These are phyloP conservation scores for Hystrix brachyura DNA, from an alignment of 2,113 vertebrate genomes.

Conservation along the genomic window DNA sequence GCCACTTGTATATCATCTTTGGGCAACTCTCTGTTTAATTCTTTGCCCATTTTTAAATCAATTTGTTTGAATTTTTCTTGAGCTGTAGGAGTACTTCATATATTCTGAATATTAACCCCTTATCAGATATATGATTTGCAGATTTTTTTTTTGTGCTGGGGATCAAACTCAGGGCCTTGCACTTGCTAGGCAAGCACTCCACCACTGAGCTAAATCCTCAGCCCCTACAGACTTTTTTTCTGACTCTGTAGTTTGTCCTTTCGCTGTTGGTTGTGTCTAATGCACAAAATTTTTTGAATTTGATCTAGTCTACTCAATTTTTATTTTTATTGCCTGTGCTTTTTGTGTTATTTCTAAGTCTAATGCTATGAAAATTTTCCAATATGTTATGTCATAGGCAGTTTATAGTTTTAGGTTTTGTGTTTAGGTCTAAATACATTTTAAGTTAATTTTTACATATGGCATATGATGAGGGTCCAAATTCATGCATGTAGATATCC, in stretches of 20 bases:
- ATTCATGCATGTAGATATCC: background rate
- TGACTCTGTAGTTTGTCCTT: background rate
- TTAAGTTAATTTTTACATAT: background rate
- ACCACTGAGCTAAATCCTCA: no score
- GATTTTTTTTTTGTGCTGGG: background rate
- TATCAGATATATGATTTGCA: background rate
- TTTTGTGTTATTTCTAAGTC: background rate
- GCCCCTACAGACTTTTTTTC: background rate
- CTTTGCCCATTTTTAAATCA: background rate
- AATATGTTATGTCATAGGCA: background rate
- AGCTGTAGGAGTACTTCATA: background rate
- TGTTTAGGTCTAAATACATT: background rate
- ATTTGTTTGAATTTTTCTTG: background rate
- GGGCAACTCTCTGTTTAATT: background rate
- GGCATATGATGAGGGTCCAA: background rate
- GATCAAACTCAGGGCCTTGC: no score
- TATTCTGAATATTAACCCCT: background rate
- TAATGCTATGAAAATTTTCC: background rate
- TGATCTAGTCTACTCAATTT: background rate
- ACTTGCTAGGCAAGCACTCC: no score
- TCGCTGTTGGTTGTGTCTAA: background rate
- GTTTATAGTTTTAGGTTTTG: background rate
- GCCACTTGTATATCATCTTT: constrained; percentile 15
- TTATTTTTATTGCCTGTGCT: background rate
- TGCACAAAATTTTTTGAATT: background rate